Evolutionary conservation across 2,888 invertebrate genomes (phyloP), one percentile per base, ranked within the genome.

Genomic region (Sminthurinus aureus): DNA sequence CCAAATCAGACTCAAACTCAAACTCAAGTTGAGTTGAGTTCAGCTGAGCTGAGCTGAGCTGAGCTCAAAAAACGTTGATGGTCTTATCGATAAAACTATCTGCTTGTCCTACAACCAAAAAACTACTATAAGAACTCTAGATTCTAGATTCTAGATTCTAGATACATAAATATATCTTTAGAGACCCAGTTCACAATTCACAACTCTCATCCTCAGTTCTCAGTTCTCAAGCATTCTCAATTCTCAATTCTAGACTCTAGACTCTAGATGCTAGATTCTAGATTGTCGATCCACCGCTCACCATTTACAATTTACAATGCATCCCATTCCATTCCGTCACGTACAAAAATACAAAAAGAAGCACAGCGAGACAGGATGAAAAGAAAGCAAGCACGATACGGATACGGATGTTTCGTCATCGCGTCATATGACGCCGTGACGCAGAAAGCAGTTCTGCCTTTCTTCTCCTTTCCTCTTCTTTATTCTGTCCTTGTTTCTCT

Each of bases 1-100:
- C 38, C 38, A 38, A 38, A 38, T 38, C 38, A 38, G 6, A 38
- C 38, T 38, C 38, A 38, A 38, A 38, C 38, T 38, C 38, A 38
- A 38, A 38, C 38, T 38, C 38, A 1, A 38, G 38, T 6, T n/a
- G n/a, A n/a, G n/a, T n/a, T n/a, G n/a, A n/a, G n/a, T 64, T 8
- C n/a, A n/a, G 18, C 64, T n/a, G 3, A n/a, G 15, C 9, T 64
- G 64, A 18, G 18, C 26, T 26, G 26, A 71, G 22, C 15, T 0
- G 11, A 15, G 26, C 13, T 13, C 22, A 13, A 24, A 26, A 13
- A 13, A 1, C 13, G 71, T 26, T 52, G 76, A 76, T 76, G 20
- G 76, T 58, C 76, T 58, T 76, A 76, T 76, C 76, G 76, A 76
- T 52, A 76, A 76, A 76, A 76, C 76, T 52, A n/a, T n/a, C 24